phyloP scores from a whole-genome alignment of 2,888 invertebrate genomes.

The Leucania comma region DNA sequence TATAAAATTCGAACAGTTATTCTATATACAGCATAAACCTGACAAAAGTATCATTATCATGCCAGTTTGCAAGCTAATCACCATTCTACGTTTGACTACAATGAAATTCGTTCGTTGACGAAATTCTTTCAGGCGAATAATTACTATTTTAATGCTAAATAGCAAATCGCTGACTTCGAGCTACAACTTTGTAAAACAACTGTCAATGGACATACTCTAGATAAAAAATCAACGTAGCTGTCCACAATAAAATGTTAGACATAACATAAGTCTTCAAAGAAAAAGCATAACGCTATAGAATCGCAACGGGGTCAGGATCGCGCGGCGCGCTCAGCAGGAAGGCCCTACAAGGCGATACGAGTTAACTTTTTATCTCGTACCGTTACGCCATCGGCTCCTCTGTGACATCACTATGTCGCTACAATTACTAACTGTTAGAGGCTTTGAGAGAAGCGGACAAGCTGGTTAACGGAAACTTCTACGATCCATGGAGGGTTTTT shows the following conservation, averaged over 20 bases:
- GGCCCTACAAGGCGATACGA: slow-evolving; percentile 71
- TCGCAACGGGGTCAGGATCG: slow-evolving; percentile 68
- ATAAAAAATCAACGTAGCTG: not conserved
- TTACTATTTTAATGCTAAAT: not conserved
- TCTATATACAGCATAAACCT: no score
- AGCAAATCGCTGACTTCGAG: not conserved
- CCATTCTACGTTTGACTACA: not conserved
- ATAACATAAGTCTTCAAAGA: slow-evolving; percentile 8
- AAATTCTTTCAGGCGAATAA: not conserved
- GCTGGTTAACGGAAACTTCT: slow-evolving; percentile 25
- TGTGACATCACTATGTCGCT: slow-evolving; percentile 65
- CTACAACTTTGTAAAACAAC: not conserved
- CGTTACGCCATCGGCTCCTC: slow-evolving; percentile 68
- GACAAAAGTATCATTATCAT: no score
- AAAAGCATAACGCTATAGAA: slow-evolving; percentile 44
- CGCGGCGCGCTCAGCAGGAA: slow-evolving; percentile 69
- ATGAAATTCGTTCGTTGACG: no score
- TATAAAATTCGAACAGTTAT: no score
- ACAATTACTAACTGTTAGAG: slow-evolving; percentile 46
- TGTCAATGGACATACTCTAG: not conserved
- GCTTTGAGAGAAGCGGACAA: slow-evolving; percentile 30
- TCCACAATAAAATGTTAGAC: slow-evolving; percentile 16
- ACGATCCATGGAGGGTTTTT: not conserved
- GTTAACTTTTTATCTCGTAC: slow-evolving; percentile 72
- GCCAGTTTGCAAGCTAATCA: no score